phyloP scores from a whole-genome alignment of 2,888 invertebrate species.

The Lithodes maja region DNA sequence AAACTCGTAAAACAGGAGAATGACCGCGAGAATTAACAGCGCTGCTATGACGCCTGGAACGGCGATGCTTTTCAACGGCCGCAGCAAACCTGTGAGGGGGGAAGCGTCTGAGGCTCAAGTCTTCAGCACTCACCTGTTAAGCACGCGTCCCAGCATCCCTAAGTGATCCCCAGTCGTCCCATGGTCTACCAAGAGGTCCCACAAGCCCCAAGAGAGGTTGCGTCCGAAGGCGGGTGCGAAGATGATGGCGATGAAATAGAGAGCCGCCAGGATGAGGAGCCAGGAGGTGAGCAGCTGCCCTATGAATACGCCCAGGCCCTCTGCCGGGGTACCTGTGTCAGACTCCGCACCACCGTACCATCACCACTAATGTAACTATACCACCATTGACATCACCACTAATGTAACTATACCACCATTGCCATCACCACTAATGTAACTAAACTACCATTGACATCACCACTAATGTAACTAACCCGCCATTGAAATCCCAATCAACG shows the following conservation, averaged over 20 bases:
- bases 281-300: conserved; percentile 35
- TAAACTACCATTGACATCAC: no score
- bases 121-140: conserved; percentile 30
- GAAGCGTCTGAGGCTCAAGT: conserved; percentile 19
- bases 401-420: no score
- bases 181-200: background rate
- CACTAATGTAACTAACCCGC: no score
- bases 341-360: conserved; percentile 3
- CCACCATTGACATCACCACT: no score
- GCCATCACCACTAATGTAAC: background rate
- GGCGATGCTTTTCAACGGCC: background rate
- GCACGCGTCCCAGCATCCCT: conserved; percentile 10
- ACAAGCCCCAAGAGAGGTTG: conserved; percentile 31
- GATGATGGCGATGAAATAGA: conserved; percentile 9
- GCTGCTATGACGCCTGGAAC: background rate
- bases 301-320: conserved; percentile 27
- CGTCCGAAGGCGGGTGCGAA: conserved; percentile 26
- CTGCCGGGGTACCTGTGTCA: conserved; percentile 45
- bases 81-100: conserved; percentile 29
- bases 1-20: conserved; percentile 11
- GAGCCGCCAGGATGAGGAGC: conserved; percentile 15
- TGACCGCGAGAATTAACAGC: background rate
- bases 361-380: no score
- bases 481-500: no score
- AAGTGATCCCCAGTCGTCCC: background rate